These are phyloP conservation scores for Hirundo rustica DNA, from an alignment of 2,797 vertebrate species.

Conservation along the genomic window DNA sequence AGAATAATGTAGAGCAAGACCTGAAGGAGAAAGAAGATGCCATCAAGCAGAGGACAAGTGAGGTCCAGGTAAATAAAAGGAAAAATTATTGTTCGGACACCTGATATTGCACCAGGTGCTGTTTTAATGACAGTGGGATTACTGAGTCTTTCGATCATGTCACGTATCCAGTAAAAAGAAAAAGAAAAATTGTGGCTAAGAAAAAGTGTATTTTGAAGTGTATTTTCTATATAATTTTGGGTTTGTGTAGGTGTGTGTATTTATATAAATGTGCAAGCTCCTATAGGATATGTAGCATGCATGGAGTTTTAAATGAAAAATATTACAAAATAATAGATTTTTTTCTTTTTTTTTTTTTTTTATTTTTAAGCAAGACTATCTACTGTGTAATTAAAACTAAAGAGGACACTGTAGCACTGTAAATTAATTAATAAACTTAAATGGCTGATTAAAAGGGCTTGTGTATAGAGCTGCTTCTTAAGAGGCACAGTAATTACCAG, in stretches of 20 bases:
- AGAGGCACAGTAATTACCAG: neutral
- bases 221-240: neutral
- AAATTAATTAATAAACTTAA: slow-evolving; percentile 38
- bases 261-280: neutral
- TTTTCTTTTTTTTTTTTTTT: neutral
- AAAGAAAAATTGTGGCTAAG: neutral
- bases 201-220: neutral
- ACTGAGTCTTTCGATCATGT: neutral
- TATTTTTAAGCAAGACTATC: neutral
- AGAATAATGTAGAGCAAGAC: slow-evolving; percentile 92
- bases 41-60: slow-evolving; percentile 87
- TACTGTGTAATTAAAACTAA: neutral
- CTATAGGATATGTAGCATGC: neutral
- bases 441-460: slow-evolving; percentile 24
- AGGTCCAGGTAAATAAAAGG: slow-evolving; percentile 88
- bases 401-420: neutral
- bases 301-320: neutral
- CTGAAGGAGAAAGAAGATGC: slow-evolving; percentile 95
- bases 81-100: neutral
- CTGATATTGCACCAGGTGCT: neutral
- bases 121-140: neutral
- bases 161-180: neutral
- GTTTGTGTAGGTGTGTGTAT: neutral
- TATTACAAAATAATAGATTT: neutral
- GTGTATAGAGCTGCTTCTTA: neutral